Conservation (phyloP, 1,140 invertebrate species). For the Drosophila takahashii region DNA sequence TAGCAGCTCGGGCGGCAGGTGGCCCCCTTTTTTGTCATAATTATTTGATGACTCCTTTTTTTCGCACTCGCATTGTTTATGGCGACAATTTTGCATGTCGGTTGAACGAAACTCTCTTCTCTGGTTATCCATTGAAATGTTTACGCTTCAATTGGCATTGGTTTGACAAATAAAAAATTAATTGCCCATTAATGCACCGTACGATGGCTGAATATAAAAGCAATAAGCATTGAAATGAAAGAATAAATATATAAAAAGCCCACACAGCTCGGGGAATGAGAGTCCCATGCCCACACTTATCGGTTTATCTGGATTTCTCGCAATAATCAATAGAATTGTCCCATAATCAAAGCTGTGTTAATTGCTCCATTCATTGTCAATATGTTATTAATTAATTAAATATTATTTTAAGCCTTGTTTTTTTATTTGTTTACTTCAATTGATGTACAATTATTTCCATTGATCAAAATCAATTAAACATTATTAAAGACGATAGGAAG, state of each 20-base stretch:
- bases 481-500: slow-evolving; percentile 48
- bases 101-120: slow-evolving; percentile 17
- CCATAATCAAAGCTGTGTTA: slow-evolving; percentile 72
- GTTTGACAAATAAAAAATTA: slow-evolving; percentile 68
- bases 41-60: slow-evolving; percentile 67
- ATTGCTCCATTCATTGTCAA: slow-evolving; percentile 66
- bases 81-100: slow-evolving; percentile 37
- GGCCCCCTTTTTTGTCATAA: slow-evolving; percentile 45
- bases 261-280: not conserved
- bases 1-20: slow-evolving; percentile 32
- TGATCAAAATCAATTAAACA: slow-evolving; percentile 64
- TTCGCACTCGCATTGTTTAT: slow-evolving; percentile 57
- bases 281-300: slow-evolving; percentile 37
- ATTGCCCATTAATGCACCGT: slow-evolving; percentile 74
- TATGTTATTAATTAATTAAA: slow-evolving; percentile 75
- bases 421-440: slow-evolving; percentile 22
- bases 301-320: slow-evolving; percentile 28
- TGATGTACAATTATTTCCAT: slow-evolving; percentile 41
- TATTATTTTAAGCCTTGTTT: slow-evolving; percentile 56
- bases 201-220: slow-evolving; percentile 42
- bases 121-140: slow-evolving; percentile 68
- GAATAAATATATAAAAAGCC: slow-evolving; percentile 29
- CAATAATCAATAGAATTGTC: slow-evolving; percentile 45
- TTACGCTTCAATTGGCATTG: slow-evolving; percentile 72
- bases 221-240: slow-evolving; percentile 48